Conservation (phyloP, 2,888 invertebrate genomes). For the Lissocephala sabroskyi region DNA sequence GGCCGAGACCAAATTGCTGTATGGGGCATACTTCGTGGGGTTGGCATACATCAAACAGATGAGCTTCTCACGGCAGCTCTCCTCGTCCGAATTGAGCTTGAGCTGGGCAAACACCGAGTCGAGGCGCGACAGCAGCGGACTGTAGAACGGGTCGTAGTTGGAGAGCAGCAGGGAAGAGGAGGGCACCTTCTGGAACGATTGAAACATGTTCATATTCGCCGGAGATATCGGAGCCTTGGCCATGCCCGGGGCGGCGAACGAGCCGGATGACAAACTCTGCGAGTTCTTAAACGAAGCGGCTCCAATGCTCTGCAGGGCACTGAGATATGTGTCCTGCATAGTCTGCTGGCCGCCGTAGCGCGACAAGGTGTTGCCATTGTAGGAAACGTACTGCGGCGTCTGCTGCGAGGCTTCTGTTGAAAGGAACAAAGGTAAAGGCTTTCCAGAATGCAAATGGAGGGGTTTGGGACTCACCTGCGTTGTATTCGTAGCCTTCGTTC, state of each 20-base stretch:
- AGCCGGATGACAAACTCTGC: slow-evolving; percentile 45
- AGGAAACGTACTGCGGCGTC: slow-evolving; percentile 71
- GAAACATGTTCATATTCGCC: slow-evolving; percentile 78
- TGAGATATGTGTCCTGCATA: slow-evolving; percentile 77
- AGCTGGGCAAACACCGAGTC: slow-evolving; percentile 86
- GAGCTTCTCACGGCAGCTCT: slow-evolving; percentile 85
- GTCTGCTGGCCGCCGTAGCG: slow-evolving; percentile 76
- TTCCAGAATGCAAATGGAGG: too few relatives aligned
- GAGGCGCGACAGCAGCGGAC: slow-evolving; percentile 86
- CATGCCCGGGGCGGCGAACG: slow-evolving; percentile 47
- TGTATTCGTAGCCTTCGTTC: slow-evolving; percentile 58
- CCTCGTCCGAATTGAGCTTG: slow-evolving; percentile 78
- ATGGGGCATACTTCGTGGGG: slow-evolving; percentile 91
- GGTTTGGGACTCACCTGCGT: slow-evolving; percentile 56
- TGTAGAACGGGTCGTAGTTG: slow-evolving; percentile 93
- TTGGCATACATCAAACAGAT: slow-evolving; percentile 91
- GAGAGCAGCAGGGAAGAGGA: slow-evolving; percentile 85
- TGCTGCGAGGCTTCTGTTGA: slow-evolving; percentile 72
- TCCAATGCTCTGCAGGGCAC: slow-evolving; percentile 70
- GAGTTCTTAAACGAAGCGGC: slow-evolving; percentile 67
- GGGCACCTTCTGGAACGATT: slow-evolving; percentile 90
- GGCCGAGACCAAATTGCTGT: slow-evolving; percentile 90
- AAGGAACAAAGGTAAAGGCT: slow-evolving; percentile 5
- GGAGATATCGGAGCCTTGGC: slow-evolving; percentile 65
- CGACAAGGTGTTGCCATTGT: slow-evolving; percentile 60